These are phyloP conservation scores for Drosophila yakuba DNA, from an alignment of 1,140 invertebrate genomes.

Conservation along the genomic window DNA sequence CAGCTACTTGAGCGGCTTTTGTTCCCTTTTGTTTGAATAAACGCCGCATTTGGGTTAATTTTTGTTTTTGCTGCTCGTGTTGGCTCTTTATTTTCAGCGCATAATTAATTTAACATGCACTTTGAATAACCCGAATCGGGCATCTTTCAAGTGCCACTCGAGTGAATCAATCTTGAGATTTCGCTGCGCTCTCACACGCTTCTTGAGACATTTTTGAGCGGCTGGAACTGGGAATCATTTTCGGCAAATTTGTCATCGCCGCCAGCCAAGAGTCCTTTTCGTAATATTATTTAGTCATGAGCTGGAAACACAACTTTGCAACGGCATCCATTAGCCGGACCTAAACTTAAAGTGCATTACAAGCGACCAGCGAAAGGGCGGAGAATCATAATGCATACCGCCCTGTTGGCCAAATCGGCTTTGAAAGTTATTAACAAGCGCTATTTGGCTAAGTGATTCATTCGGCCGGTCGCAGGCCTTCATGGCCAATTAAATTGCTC, in stretches of 20 bases:
- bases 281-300: conserved; percentile 8
- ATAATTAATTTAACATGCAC: conserved; percentile 81
- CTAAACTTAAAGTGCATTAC: conserved; percentile 19
- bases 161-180: conserved; percentile 60
- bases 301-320: background rate
- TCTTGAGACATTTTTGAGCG: conserved; percentile 37
- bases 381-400: background rate
- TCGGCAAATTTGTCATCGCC: conserved; percentile 10
- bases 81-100: conserved; percentile 61
- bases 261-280: background rate
- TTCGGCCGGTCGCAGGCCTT: conserved; percentile 58
- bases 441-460: conserved; percentile 34
- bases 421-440: conserved; percentile 25
- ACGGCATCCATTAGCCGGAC: conserved; percentile 2
- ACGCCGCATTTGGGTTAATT: conserved; percentile 50
- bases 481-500: conserved; percentile 78
- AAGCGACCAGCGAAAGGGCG: background rate
- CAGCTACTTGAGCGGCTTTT: conserved; percentile 74
- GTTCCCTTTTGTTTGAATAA: conserved; percentile 57
- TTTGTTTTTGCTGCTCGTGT: conserved; percentile 22
- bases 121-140: conserved; percentile 60
- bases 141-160: conserved; percentile 63
- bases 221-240: conserved; percentile 7
- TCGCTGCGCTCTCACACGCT: conserved; percentile 9
- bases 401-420: conserved; percentile 10